phyloP scores from a whole-genome alignment of 2,888 invertebrate genomes.

The Sarcophaga rosellei region DNA sequence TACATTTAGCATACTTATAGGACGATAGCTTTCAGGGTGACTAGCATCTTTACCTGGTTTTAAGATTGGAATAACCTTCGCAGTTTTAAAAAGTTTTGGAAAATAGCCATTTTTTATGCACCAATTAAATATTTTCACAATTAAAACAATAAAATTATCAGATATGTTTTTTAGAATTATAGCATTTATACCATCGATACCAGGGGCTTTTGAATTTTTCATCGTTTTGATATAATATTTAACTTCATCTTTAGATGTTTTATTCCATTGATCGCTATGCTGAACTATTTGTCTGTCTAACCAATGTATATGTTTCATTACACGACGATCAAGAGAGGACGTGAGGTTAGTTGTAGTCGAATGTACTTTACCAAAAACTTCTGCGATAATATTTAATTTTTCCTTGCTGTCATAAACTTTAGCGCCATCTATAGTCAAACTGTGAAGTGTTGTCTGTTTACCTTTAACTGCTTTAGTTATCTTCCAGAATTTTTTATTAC shows the following conservation, averaged over 20 bases:
- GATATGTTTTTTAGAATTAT: not conserved
- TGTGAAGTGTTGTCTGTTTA: not conserved
- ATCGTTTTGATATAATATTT: not conserved
- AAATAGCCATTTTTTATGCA: too few species aligned
- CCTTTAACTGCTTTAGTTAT: slow-evolving; percentile 7
- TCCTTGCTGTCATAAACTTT: not conserved
- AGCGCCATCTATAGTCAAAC: not conserved
- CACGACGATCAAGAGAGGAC: not conserved
- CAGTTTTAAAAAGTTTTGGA: too few species aligned
- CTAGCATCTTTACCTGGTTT: not conserved
- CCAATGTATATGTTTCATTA: not conserved
- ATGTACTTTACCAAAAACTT: not conserved
- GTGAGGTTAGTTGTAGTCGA: not conserved
- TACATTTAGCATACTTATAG: not conserved
- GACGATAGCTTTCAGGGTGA: not conserved
- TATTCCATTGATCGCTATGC: not conserved
- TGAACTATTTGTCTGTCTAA: not conserved
- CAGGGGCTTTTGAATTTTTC: not conserved
- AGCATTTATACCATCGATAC: not conserved
- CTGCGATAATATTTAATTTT: slow-evolving; percentile 1
- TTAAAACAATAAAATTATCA: not conserved
- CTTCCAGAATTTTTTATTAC: slow-evolving; percentile 20
- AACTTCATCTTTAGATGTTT: not conserved
- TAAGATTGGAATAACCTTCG: too few species aligned
- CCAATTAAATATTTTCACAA: not conserved